Percentiles rank a stretch among this genome's conserved stretches.
Evolutionary conservation across 2,888 invertebrate genomes (phyloP).

Genomic region (Callyntrura sp.): DNA sequence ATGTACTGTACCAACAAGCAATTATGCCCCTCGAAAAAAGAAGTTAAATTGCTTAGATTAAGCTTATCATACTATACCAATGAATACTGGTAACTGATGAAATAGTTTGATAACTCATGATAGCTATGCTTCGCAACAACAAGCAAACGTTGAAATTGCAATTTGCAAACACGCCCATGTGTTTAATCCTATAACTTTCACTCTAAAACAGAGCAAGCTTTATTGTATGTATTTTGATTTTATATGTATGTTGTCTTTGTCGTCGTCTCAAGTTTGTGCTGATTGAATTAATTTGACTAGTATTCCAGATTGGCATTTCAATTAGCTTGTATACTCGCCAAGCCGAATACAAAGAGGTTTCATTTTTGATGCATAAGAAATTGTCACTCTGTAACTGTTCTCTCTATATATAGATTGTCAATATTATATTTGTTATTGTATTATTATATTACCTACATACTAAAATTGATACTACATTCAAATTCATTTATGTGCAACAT

Average conservation of each 20-base stretch:
- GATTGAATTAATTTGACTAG: conserved; percentile 24
- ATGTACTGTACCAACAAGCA: not conserved
- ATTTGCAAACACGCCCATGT: not conserved
- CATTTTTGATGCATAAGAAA: not conserved
- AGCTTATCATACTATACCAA: too few relatives aligned
- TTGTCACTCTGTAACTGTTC: conserved; percentile 28
- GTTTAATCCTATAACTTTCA: not conserved
- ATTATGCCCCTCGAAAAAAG: not conserved
- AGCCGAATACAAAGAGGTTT: not conserved
- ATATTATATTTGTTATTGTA: conserved; percentile 25
- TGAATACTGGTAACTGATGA: too few relatives aligned
- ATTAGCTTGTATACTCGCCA: conserved; percentile 24
- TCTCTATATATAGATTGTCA: conserved; percentile 6
- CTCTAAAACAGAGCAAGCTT: not conserved
- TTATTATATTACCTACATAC: not conserved
- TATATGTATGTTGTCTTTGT: not conserved
- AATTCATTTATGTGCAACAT: not conserved
- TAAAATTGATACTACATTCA: conserved; percentile 24
- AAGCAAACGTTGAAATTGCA: too few relatives aligned
- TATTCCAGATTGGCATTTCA: conserved; percentile 13
- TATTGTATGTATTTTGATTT: not conserved
- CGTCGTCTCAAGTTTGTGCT: not conserved
- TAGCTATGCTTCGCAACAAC: too few relatives aligned
- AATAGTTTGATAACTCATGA: too few relatives aligned
- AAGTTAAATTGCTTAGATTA: too few relatives aligned